These are phyloP conservation scores for Platichthys flesus DNA, from an alignment of 2,113 vertebrate species.

Conservation along the genomic window DNA sequence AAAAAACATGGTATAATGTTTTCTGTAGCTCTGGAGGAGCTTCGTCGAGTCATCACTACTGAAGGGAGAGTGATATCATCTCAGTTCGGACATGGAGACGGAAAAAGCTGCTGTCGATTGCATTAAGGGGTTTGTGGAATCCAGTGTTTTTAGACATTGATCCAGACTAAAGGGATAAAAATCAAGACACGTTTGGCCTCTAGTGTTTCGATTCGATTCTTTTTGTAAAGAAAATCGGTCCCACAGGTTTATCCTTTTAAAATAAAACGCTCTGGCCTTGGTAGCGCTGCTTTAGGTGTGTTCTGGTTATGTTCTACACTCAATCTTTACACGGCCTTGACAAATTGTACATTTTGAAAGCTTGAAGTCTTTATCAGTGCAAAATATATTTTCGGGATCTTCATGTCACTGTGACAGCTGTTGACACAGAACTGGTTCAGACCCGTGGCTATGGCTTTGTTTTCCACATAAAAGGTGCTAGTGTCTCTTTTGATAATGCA, in stretches of 20 bases:
- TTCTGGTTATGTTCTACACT: not conserved
- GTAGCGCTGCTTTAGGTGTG: not conserved
- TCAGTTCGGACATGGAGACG: not conserved
- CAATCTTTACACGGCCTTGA: not conserved
- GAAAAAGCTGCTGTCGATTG: not conserved
- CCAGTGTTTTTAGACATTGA: not conserved
- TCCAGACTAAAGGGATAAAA: not conserved
- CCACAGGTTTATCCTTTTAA: not conserved
- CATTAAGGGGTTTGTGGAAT: not conserved
- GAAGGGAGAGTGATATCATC: constrained; percentile 1
- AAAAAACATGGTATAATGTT: too few relatives aligned
- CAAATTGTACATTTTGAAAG: not conserved
- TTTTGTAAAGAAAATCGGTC: not conserved
- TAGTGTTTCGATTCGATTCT: not conserved
- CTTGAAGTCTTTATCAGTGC: not conserved
- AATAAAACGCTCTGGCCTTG: not conserved
- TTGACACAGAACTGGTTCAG: not conserved
- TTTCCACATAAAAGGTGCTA: not conserved
- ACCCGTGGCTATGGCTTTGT: not conserved
- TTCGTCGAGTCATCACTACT: not conserved
- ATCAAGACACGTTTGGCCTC: not conserved
- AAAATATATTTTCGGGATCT: not conserved
- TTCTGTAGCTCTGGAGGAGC: not conserved
- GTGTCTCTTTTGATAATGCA: not conserved
- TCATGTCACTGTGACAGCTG: not conserved